Evolutionary conservation across 2,888 invertebrate genomes (phyloP).

Genomic region (Drosophila lutescens): DNA sequence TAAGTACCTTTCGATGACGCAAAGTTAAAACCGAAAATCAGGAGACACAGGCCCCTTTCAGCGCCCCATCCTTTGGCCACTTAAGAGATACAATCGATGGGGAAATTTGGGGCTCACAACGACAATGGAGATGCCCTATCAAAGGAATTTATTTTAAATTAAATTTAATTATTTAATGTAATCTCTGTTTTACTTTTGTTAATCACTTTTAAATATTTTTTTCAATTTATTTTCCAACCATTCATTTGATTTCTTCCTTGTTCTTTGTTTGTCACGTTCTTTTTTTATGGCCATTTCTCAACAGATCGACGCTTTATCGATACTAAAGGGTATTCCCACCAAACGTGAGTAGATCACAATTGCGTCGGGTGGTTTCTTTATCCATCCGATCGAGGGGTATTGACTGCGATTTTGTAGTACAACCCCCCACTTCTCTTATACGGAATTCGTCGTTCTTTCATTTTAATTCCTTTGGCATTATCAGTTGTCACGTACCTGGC

Average conservation of each 20-base stretch:
- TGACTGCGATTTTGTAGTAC: constrained; percentile 7
- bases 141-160: background rate
- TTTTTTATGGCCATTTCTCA: background rate
- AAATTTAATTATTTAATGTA: background rate
- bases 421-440: background rate
- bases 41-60: constrained; percentile 19
- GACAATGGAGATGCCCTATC: constrained; percentile 7
- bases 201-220: background rate
- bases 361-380: constrained; percentile 13
- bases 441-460: background rate
- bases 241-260: background rate
- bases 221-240: background rate
- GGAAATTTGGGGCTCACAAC: background rate
- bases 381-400: constrained; percentile 14
- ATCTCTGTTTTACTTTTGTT: background rate
- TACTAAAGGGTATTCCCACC: constrained; percentile 17
- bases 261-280: constrained; percentile 2
- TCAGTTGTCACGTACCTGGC: constrained; percentile 42
- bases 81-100: constrained; percentile 28
- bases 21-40: constrained; percentile 15
- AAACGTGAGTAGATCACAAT: constrained; percentile 22
- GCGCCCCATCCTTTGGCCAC: constrained; percentile 10
- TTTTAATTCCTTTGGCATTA: constrained; percentile 36
- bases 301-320: background rate
- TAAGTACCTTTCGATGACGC: constrained; percentile 28